Evolutionary conservation across 1,140 invertebrate genomes (phyloP), one percentile per base, ranked within the genome.

Genomic region (Heliconius hewitsoni): DNA sequence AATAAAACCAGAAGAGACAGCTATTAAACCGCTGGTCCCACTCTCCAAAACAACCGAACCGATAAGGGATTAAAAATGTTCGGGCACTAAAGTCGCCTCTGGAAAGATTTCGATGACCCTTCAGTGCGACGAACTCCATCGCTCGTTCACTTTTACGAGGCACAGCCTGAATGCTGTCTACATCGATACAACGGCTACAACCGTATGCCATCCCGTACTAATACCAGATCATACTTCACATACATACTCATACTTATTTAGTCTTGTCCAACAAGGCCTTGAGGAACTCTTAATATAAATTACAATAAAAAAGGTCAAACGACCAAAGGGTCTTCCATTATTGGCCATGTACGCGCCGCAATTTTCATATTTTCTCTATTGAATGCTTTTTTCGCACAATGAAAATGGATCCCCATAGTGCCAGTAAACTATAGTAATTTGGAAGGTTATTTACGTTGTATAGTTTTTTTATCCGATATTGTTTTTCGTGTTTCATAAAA

Each of bases 111-210:
- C 84, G 80, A 87, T 83, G 84, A 85, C 77, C 84, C 84, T 88
- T 84, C 78, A 89, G 81, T 81, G 81, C 82, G 77, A 79, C 78
- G 81, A 87, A 85, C 80, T 86, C 82, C 77, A 77, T 76, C 60
- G 77, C 80, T 82, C 83, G 80, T 88, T 87, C 82, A 77, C 80
- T 86, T 87, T 87, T 87, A 86, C 83, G 87, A 86, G 81, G 72
- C 46, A 72, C 71, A 80, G 82, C 81, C 82, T 84, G 82, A 89
- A 87, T 86, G 82, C 81, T 80, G 81, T 86, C 84, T 86, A 76
- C 81, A 81, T 73, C 83, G 79, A 88, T 83, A 87, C 77, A 89
- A 87, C 84, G 50, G 74, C 73, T 76, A 30, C 52, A 75, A 82
- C 83, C 80, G 75, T 86, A 89, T 78, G 82, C 37, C 42, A 72